Evolutionary conservation across 2,113 vertebrate species (phyloP), one percentile per base, ranked within the genome.

Genomic region (Ptilonorhynchus violaceus): DNA sequence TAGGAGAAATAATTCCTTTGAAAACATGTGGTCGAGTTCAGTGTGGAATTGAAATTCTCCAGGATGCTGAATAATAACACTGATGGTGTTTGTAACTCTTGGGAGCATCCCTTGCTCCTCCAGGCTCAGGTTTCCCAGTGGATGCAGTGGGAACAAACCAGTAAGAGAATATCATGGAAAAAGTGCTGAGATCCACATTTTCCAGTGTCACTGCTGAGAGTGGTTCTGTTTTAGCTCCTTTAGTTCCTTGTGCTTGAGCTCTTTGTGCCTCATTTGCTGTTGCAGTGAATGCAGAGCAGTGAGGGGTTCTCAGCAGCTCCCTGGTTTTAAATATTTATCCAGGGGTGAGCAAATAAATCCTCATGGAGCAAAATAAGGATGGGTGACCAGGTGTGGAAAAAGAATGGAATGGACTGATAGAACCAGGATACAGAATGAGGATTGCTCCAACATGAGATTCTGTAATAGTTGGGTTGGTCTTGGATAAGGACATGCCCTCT

Each of bases 71-170:
- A 3, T 6, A 17, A 58, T 6, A 16, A 25, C 7, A 0, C 7
- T 24, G 18, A 2, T 35, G 77, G 30, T 33, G 24, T 30, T 30
- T 7, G 7, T 13, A 16, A 30, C 55, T 78, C 16, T 21, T 28
- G 1, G 8, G 42, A 24, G 21, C 8, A 0, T 7, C 5, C 14
- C n/a, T 21, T 24, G 62, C 44, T 90, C 24, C 18, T 63, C 1
- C 3, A 37, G 39, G 41, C 35, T 78, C 4, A 0, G 10, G 6
- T 59, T 81, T 55, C 62, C 50, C 69, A 5, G 10, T 25, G 25
- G 6, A 17, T 1, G 35, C 58, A 2, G 24, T 58, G 83, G 55
- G 68, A 50, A 10, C 27, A 22, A 31, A 6, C 17, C 27, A 73
- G 63, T 13, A 2, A 31, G 75, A 13, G 63, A 44, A 7, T 9